Evolutionary conservation across 2,797 vertebrate species (phyloP).

Genomic region (Parauchenoglanis punctatus): DNA sequence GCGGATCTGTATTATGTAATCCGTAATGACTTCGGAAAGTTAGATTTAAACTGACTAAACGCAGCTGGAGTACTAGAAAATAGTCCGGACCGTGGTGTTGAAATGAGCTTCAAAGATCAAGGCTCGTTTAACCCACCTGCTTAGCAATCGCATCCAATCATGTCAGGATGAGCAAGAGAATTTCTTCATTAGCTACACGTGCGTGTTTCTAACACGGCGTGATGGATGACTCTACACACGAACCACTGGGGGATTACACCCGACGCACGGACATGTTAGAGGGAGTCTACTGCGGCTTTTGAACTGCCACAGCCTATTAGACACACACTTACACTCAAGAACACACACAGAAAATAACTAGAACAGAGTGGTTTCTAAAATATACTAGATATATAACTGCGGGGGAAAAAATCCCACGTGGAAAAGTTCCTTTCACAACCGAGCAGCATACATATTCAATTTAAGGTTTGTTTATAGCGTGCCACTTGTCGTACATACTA

Average conservation of each 20-base stretch:
- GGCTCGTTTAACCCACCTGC: not conserved
- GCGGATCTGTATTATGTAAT: too few relatives aligned
- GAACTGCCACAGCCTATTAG: slow-evolving; percentile 27
- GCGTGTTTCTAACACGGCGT: not conserved
- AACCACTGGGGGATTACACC: slow-evolving; percentile 6
- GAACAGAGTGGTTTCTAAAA: not conserved
- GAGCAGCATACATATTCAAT: not conserved
- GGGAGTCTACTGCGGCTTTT: slow-evolving; percentile 11
- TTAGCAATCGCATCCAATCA: not conserved
- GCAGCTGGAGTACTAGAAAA: not conserved
- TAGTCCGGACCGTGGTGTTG: not conserved
- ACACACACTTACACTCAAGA: not conserved
- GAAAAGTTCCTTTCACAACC: too few relatives aligned
- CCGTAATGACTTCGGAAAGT: not conserved
- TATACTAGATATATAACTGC: not conserved
- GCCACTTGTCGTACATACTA: not conserved
- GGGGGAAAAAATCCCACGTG: not conserved
- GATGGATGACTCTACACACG: not conserved
- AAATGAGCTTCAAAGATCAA: too few relatives aligned
- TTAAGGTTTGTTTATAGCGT: not conserved
- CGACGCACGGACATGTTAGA: not conserved
- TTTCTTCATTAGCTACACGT: not conserved
- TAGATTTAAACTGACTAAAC: not conserved
- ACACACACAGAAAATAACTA: not conserved
- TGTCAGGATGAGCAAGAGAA: not conserved